These are phyloP conservation scores for Muntiacus muntjak DNA, from an alignment of 2,113 vertebrate genomes.

Conservation along the genomic window DNA sequence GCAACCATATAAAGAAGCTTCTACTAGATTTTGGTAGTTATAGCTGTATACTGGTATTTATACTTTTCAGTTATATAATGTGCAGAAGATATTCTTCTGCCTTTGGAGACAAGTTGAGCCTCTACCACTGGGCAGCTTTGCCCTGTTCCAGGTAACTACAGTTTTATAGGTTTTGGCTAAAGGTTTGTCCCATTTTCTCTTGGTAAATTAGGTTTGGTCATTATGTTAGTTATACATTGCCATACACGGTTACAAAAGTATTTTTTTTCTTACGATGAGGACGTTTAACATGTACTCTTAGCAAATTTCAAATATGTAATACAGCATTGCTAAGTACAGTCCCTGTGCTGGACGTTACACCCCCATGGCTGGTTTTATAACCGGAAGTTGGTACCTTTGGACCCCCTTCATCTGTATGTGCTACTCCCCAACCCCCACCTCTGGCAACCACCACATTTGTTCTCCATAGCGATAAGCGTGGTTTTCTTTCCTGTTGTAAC, in stretches of 20 bases:
- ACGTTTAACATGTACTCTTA: not conserved
- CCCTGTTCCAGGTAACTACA: not conserved
- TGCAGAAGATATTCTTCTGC: not conserved
- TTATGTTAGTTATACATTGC: not conserved
- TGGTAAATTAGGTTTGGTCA: not conserved
- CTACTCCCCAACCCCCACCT: not conserved
- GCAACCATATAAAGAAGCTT: not conserved
- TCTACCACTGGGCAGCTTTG: not conserved
- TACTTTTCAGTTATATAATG: not conserved
- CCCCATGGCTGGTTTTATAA: not conserved
- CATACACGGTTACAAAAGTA: not conserved
- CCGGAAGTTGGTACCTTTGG: not conserved
- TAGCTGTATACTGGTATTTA: not conserved
- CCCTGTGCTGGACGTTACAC: not conserved
- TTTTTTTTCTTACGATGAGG: not conserved
- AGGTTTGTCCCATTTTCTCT: not conserved
- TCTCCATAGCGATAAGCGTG: not conserved
- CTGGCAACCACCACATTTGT: not conserved
- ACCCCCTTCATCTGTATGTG: not conserved
- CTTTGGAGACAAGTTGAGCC: not conserved
- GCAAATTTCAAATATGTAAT: not conserved
- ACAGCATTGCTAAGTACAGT: not conserved
- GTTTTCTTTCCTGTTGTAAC: not conserved
- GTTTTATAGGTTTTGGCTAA: not conserved
- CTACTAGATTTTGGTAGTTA: not conserved